These are phyloP conservation scores for Cerastoderma edule DNA, from an alignment of 2,888 invertebrate species.

Conservation along the genomic window DNA sequence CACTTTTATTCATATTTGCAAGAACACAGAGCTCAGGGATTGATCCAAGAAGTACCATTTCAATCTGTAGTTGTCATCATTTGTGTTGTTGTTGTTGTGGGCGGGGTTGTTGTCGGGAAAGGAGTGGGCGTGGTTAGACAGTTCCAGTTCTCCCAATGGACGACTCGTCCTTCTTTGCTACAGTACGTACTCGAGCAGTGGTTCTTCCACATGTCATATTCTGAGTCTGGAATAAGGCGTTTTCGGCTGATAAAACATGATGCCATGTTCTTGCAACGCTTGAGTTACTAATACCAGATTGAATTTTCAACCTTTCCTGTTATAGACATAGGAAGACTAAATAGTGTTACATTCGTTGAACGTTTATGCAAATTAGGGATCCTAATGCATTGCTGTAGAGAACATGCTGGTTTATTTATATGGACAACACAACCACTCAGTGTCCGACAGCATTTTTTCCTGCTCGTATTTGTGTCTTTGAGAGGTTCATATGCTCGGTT, in stretches of 20 bases:
- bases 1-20: no score
- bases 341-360: neutral
- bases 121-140: conserved; percentile 17
- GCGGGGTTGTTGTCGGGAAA: neutral
- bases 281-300: neutral
- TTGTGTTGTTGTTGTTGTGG: conserved; percentile 1
- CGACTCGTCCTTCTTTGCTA: conserved; percentile 1
- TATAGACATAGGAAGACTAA: neutral
- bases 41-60: no score
- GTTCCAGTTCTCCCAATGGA: conserved; percentile 22
- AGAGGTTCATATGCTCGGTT: no score
- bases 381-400: no score
- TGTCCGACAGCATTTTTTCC: no score
- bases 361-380: no score
- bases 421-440: no score
- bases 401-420: no score
- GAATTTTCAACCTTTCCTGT: neutral
- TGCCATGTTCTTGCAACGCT: neutral
- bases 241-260: neutral
- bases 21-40: no score
- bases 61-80: neutral
- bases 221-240: conserved; percentile 3
- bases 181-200: conserved; percentile 8
- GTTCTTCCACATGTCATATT: conserved; percentile 6
- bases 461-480: no score